Percentiles rank a stretch among this genome's conserved stretches.
Evolutionary conservation across 2,797 vertebrate species (phyloP).

Genomic region (Knipowitschia caucasica): DNA sequence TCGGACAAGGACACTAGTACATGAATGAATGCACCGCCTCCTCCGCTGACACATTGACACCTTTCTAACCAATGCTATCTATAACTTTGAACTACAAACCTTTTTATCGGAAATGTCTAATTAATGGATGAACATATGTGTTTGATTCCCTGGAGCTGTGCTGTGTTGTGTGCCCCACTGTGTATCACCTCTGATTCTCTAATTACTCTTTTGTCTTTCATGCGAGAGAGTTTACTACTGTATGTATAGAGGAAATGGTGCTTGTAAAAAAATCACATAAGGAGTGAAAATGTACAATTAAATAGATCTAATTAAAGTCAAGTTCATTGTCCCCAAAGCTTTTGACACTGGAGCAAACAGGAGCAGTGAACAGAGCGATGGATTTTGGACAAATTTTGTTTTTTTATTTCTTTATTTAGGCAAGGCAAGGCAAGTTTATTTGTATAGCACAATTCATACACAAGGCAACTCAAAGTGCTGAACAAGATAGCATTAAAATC

Average conservation of each 20-base stretch:
- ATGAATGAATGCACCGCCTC: slow-evolving; percentile 23
- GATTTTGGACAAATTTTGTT: no score
- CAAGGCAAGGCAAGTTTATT: no score
- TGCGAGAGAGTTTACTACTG: slow-evolving; percentile 2
- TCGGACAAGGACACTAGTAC: slow-evolving; percentile 28
- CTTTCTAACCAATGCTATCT: slow-evolving; percentile 13
- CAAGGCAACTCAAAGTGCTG: no score
- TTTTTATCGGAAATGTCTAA: slow-evolving; percentile 38
- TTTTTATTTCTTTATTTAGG: no score
- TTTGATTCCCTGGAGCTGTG: slow-evolving; percentile 46
- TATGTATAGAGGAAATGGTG: not conserved
- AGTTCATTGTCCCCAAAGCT: not conserved
- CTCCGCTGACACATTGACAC: slow-evolving; percentile 21
- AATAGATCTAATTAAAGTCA: not conserved
- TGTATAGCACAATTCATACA: no score
- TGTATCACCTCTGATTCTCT: slow-evolving; percentile 15
- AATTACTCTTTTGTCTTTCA: slow-evolving; percentile 17
- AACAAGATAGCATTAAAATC: no score
- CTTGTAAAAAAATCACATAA: not conserved
- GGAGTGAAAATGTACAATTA: not conserved
- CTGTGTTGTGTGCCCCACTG: slow-evolving; percentile 27
- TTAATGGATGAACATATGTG: slow-evolving; percentile 35
- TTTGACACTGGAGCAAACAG: not conserved
- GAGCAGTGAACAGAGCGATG: not conserved
- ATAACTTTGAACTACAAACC: slow-evolving; percentile 9